Base-by-base conservation (phyloP, 2,113 vertebrate species). In the Dipodomys stephensi region DNA sequence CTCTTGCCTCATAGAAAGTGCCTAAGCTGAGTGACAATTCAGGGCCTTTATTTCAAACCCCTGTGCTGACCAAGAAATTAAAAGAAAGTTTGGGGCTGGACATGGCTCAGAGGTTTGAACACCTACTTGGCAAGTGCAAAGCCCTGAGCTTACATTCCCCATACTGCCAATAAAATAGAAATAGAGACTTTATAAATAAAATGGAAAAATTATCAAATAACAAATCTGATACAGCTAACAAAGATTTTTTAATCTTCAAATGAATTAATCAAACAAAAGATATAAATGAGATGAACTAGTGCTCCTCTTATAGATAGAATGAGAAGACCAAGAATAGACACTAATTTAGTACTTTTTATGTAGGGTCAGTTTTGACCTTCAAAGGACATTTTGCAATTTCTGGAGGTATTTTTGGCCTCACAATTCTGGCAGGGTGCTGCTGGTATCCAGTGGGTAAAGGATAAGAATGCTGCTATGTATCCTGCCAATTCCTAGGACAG, bases 251-350 rank as follows among this genome's bases (percentile, higher is more conserved):
- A 11, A 49, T 85, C 30, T 92, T 83, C 20, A 80, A 53, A 62
- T 62, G 60, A 92, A 72, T 83, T 85, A 87, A 92, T 83, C 60
- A 91, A 15, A 30, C 69, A 28, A 93, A 94, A 90, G 39, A 81
- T 87, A 73, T 60, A 11, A 71, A 53, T 20, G 49, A 77, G 25
- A 28, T 96, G 65, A 95, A 93, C 68, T 83, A 35, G 25, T 83
- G 46, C 22, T 90, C 73, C 44, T 62, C 49, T 67, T 93, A 68
- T 74, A 89, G 20, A 89, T 30, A 81, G 87, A 93, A 86, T 88
- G 44, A 28, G 30, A 88, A 95, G 81, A 27, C 22, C 69, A 87
- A 69, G 27, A 90, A 62, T 74, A 91, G 62, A 86, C 87, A 82
- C 30, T 65, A 64, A 68, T 15, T 90, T 71, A 65, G 11, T 64